Evolutionary conservation across 2,888 invertebrate genomes (phyloP).

Genomic region (Gordius sp.): DNA sequence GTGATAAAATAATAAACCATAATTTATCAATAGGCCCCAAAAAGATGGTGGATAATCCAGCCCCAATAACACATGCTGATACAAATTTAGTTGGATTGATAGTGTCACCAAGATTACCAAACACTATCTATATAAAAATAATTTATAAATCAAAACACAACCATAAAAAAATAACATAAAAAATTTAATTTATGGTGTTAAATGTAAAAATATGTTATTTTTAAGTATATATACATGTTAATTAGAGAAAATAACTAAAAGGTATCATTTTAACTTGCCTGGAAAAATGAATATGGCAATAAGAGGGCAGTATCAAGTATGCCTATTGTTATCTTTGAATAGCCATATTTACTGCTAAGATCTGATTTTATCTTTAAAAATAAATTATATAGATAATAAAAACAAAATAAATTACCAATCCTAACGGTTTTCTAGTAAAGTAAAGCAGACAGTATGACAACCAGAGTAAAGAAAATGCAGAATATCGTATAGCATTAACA

Average conservation of each 20-base stretch:
- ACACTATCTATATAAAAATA: neutral
- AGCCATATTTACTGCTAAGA: neutral
- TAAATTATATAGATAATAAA: neutral
- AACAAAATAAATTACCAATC: neutral
- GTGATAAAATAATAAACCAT: neutral
- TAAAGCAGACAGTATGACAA: neutral
- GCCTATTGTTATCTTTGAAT: neutral
- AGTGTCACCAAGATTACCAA: neutral
- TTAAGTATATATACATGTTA: neutral
- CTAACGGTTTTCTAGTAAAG: neutral
- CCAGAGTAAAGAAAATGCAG: neutral
- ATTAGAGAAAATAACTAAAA: neutral
- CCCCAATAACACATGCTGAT: neutral
- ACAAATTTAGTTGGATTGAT: neutral
- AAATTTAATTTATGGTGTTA: too few relatives aligned
- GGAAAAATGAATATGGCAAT: neutral
- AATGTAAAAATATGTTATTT: too few relatives aligned
- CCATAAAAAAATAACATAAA: too few relatives aligned
- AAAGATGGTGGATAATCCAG: neutral
- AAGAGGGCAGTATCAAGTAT: neutral
- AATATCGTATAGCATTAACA: neutral
- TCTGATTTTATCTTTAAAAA: neutral
- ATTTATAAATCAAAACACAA: too few relatives aligned
- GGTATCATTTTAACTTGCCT: neutral
- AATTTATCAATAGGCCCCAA: neutral